A percentile compares a stretch with the other conserved stretches of the same genome.
Conservation (phyloP, 2,888 invertebrate species). For the Apeira syringaria region DNA sequence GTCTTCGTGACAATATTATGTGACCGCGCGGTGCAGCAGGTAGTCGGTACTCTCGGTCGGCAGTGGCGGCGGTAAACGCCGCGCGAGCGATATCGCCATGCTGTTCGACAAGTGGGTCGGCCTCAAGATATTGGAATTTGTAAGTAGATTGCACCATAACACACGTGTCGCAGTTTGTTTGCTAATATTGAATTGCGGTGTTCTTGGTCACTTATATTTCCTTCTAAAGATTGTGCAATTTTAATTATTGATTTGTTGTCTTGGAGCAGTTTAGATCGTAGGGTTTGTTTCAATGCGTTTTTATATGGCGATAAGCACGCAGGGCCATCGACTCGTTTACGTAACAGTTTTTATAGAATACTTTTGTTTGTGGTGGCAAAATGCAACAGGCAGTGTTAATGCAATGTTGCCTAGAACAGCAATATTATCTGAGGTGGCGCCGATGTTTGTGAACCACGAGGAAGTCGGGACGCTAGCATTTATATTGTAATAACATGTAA, state of each 20-base stretch:
- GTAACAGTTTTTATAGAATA: too few species aligned
- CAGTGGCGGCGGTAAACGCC: conserved; percentile 37
- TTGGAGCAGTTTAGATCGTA: conserved; percentile 6
- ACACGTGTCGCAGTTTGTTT: conserved; percentile 35
- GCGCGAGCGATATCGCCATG: conserved; percentile 60
- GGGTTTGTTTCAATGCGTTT: conserved; percentile 1
- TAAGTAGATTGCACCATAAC: conserved; percentile 55
- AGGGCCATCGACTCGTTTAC: too few species aligned
- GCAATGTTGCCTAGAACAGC: conserved; percentile 10
- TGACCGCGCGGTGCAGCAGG: conserved; percentile 33
- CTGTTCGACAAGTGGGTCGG: conserved; percentile 82
- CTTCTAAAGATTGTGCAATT: too few species aligned
- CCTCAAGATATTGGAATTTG: conserved; percentile 80
- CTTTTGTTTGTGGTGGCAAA: too few species aligned
- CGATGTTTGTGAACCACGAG: conserved; percentile 7
- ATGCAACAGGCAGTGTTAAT: background rate
- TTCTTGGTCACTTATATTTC: conserved; percentile 16
- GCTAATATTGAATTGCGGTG: conserved; percentile 30
- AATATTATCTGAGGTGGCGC: background rate
- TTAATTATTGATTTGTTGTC: too few species aligned
- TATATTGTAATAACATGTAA: too few species aligned
- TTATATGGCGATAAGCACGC: conserved; percentile 3
- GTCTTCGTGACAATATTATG: conserved; percentile 49
- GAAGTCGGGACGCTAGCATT: too few species aligned
- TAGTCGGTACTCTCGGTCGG: conserved; percentile 32